Conservation (phyloP, 2,888 invertebrate genomes). For the Aelia acuminata region DNA sequence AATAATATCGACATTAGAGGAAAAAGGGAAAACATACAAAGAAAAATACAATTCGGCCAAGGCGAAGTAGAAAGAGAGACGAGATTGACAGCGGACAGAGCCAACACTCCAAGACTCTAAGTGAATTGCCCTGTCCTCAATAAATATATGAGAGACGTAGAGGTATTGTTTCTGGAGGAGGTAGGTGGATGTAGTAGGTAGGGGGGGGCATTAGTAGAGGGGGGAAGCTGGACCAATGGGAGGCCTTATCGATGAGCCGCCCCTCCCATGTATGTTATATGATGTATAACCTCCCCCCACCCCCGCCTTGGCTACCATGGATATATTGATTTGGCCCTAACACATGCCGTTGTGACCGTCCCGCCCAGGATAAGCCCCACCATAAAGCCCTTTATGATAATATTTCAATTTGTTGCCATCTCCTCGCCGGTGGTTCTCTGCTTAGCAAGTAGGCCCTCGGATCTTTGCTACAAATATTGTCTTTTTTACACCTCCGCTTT, state of each 20-base stretch:
- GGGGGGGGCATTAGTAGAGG: slow-evolving; percentile 59
- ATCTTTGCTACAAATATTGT: slow-evolving; percentile 28
- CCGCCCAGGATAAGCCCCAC: slow-evolving; percentile 50
- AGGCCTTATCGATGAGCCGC: slow-evolving; percentile 65
- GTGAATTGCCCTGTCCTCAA: slow-evolving; percentile 63
- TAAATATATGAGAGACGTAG: slow-evolving; percentile 60
- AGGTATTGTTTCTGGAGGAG: slow-evolving; percentile 37
- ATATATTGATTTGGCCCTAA: slow-evolving; percentile 64
- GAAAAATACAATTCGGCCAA: slow-evolving; percentile 2
- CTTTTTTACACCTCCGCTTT: background rate
- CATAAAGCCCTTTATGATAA: slow-evolving; percentile 48
- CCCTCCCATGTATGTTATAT: slow-evolving; percentile 66
- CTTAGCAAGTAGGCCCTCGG: background rate
- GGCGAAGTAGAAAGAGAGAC: slow-evolving; percentile 23
- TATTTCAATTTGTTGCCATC: slow-evolving; percentile 48
- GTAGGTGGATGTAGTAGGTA: slow-evolving; percentile 45
- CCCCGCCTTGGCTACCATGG: slow-evolving; percentile 65
- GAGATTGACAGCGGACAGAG: slow-evolving; percentile 30
- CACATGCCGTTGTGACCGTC: slow-evolving; percentile 54
- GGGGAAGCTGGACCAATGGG: slow-evolving; percentile 65
- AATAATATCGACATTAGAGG: background rate
- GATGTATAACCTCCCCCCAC: slow-evolving; percentile 65
- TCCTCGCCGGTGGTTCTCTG: slow-evolving; percentile 27
- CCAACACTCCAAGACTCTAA: slow-evolving; percentile 47
- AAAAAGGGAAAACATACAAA: too few species aligned